Conservation (phyloP, 2,113 vertebrate species). For the Ameiurus melas region DNA sequence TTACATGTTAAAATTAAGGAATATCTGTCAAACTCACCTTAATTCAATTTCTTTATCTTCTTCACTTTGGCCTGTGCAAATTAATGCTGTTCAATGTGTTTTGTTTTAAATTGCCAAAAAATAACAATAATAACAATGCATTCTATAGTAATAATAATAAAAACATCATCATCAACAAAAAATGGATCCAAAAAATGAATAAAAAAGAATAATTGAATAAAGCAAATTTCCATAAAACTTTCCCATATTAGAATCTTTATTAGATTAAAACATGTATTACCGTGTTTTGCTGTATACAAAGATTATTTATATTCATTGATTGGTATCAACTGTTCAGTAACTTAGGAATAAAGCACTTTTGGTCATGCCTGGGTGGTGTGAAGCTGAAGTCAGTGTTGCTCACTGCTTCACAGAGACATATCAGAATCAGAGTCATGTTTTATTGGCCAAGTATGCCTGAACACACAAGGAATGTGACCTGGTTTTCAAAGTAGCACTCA, state of each 20-base stretch:
- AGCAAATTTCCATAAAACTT: too few relatives aligned
- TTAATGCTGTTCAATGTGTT: background rate
- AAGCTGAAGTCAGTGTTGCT: background rate
- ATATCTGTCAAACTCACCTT: background rate
- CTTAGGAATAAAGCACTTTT: background rate
- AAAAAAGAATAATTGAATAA: too few relatives aligned
- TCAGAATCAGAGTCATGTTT: background rate
- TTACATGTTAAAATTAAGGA: background rate
- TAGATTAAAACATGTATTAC: background rate
- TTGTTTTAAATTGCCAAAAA: background rate
- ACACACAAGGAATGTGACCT: background rate
- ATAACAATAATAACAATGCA: background rate
- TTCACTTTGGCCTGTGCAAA: background rate
- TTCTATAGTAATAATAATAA: background rate
- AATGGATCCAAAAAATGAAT: too few relatives aligned
- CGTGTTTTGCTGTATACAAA: background rate
- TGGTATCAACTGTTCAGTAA: background rate
- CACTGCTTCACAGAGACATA: background rate
- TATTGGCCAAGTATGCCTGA: background rate
- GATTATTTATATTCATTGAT: background rate
- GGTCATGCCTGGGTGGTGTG: background rate
- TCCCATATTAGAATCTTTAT: background rate
- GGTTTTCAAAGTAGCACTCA: background rate
- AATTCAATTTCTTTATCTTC: background rate
- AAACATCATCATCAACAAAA: too few relatives aligned